Evolutionary conservation across 2,113 vertebrate genomes (phyloP).

Genomic region (Podarcis cretensis): DNA sequence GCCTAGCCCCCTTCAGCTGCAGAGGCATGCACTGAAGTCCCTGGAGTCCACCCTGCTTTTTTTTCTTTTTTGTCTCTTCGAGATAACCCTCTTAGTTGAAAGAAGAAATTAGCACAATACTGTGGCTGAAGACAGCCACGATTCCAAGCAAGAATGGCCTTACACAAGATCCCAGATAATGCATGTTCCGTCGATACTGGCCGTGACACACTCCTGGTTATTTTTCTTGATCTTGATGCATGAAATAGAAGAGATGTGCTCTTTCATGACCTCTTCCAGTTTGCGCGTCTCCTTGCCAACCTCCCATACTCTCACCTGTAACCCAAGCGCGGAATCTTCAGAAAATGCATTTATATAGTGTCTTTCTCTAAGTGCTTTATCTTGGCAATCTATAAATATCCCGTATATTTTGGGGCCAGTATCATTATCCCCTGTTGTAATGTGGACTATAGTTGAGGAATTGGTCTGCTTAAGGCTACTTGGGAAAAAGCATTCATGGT

Average conservation of each 20-base stretch:
- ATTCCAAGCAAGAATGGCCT: constrained; percentile 54
- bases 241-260: constrained; percentile 83
- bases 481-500: neutral
- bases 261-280: constrained; percentile 82
- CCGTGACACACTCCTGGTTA: constrained; percentile 84
- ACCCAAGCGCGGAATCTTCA: neutral
- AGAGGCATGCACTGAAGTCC: neutral
- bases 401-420: too few relatives aligned
- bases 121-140: neutral
- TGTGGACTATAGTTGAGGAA: neutral
- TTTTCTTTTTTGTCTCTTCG: too few relatives aligned
- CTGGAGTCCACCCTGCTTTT: neutral
- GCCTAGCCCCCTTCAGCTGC: neutral
- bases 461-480: neutral
- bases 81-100: neutral
- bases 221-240: constrained; percentile 86
- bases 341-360: neutral
- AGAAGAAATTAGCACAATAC: neutral
- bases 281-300: constrained; percentile 71
- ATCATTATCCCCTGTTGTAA: neutral
- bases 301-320: constrained; percentile 87
- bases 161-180: constrained; percentile 92
- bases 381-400: neutral
- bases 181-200: constrained; percentile 87
- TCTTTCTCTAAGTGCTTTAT: neutral